phyloP scores from a whole-genome alignment of 2,888 invertebrate species.

The Spilarctia lutea region DNA sequence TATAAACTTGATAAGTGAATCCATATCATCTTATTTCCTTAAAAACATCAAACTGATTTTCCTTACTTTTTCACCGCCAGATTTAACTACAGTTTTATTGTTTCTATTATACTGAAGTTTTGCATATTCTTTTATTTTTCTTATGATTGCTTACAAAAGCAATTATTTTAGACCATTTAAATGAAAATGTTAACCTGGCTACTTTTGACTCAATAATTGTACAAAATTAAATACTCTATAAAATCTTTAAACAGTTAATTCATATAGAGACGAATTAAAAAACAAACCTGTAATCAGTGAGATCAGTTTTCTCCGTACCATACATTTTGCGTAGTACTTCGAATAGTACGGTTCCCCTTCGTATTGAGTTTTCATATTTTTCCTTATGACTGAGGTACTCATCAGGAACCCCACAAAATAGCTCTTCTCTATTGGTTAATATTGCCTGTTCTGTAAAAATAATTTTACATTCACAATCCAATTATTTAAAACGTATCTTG shows the following conservation, averaged over 20 bases:
- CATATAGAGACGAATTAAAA: not conserved
- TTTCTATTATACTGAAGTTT: too few species aligned
- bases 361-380: constrained; percentile 91
- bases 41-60: not conserved
- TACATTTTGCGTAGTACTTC: constrained; percentile 88
- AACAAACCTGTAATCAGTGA: constrained; percentile 90
- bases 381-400: constrained; percentile 94
- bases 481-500: not conserved
- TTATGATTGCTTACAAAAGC: too few species aligned
- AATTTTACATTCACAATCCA: not conserved
- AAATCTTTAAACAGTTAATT: not conserved
- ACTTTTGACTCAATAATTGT: too few species aligned
- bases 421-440: constrained; percentile 82
- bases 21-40: not conserved
- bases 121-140: too few species aligned
- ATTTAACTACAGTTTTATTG: too few species aligned
- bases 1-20: not conserved
- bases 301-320: constrained; percentile 87
- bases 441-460: constrained; percentile 65
- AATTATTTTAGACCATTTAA: too few species aligned
- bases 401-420: constrained; percentile 88
- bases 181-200: too few species aligned
- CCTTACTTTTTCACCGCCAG: not conserved
- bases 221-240: too few species aligned
- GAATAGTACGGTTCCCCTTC: constrained; percentile 89